A percentile compares a stretch with the other conserved stretches of the same genome.
Conservation (phyloP, 2,113 vertebrate species). For the Halichoeres trimaculatus region DNA sequence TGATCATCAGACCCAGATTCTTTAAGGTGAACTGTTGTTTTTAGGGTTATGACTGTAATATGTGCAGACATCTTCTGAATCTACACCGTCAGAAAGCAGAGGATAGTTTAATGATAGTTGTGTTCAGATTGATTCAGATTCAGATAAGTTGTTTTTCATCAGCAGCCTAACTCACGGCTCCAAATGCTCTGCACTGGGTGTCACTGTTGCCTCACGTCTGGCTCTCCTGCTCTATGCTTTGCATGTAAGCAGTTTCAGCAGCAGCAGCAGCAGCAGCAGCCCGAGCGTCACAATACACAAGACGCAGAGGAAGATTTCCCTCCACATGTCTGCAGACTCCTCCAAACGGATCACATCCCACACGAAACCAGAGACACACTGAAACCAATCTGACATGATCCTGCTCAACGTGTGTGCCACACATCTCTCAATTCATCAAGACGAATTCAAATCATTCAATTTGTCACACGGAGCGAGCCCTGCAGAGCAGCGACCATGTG, state of each 20-base stretch:
- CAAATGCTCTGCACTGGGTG: conserved; percentile 65
- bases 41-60: too few species aligned
- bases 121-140: neutral
- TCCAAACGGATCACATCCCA: conserved; percentile 21
- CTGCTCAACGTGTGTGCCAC: conserved; percentile 39
- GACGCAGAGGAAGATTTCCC: conserved; percentile 6
- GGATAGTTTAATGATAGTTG: neutral
- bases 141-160: neutral
- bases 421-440: conserved; percentile 49
- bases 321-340: conserved; percentile 14
- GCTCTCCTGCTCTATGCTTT: neutral
- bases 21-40: too few species aligned
- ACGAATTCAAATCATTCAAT: conserved; percentile 67
- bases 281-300: neutral
- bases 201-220: conserved; percentile 72
- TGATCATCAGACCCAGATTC: conserved; percentile 3
- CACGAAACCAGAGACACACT: conserved; percentile 8
- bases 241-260: neutral
- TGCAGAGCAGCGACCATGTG: conserved; percentile 1
- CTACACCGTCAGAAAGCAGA: neutral
- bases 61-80: too few species aligned
- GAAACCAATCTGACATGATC: conserved; percentile 26
- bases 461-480: conserved; percentile 46
- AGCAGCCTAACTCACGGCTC: neutral
- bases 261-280: neutral